Percentiles rank a stretch among this genome's conserved stretches.
These are phyloP conservation scores for Rhagonycha fulva DNA, from an alignment of 2,888 invertebrate species.

Conservation along the genomic window DNA sequence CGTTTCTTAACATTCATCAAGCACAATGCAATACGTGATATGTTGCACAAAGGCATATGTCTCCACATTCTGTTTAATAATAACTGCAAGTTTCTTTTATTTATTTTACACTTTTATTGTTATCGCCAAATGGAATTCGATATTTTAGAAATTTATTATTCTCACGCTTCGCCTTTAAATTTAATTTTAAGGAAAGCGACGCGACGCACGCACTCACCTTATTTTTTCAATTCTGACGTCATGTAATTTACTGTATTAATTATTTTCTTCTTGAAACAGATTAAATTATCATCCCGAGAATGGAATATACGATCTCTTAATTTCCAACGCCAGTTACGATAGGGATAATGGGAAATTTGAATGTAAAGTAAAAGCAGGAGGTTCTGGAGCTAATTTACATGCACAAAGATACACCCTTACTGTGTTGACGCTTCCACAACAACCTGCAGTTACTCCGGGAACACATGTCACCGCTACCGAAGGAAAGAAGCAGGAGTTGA, in stretches of 20 bases:
- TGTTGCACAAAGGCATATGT: conserved; percentile 11
- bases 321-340: conserved; percentile 87
- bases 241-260: not conserved
- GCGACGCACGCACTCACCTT: not conserved
- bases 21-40: conserved; percentile 33
- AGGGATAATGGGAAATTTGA: conserved; percentile 91
- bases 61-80: conserved; percentile 13
- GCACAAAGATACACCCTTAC: conserved; percentile 83
- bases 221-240: not conserved
- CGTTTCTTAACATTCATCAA: conserved; percentile 34
- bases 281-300: conserved; percentile 77
- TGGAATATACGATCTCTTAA: conserved; percentile 87
- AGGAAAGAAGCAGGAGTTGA: conserved; percentile 73
- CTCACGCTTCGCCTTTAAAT: not conserved
- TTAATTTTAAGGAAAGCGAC: not conserved
- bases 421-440: conserved; percentile 82
- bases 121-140: conserved; percentile 7
- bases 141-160: conserved; percentile 13
- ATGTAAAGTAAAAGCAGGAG: conserved; percentile 84
- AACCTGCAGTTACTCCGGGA: conserved; percentile 78
- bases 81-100: conserved; percentile 12
- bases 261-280: conserved; percentile 53
- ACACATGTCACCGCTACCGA: conserved; percentile 81
- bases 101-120: conserved; percentile 8
- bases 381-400: conserved; percentile 82